phyloP scores from a whole-genome alignment of 1,140 invertebrate genomes.

The Phenacoccus solenopsis region DNA sequence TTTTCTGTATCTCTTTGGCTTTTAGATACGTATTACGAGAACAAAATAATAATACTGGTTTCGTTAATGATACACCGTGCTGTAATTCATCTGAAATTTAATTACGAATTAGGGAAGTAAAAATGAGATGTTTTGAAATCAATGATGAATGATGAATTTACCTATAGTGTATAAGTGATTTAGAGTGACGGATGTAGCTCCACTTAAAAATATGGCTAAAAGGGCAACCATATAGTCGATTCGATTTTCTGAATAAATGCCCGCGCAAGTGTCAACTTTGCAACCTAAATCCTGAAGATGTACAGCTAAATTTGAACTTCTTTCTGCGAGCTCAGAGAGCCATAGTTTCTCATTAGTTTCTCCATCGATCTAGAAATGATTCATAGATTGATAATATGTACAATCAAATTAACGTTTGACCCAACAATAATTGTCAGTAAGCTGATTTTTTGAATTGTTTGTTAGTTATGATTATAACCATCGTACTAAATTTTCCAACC shows the following conservation, averaged over 20 bases:
- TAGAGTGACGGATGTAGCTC: conserved; percentile 43
- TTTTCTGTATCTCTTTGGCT: background rate
- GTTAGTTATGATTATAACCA: no score
- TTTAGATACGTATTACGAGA: background rate
- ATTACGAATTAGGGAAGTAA: background rate
- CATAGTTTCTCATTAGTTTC: background rate
- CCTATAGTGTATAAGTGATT: conserved; percentile 46
- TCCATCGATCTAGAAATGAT: conserved; percentile 4
- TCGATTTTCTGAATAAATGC: conserved; percentile 45
- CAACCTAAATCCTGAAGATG: conserved; percentile 8
- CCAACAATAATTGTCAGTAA: no score
- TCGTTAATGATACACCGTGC: conserved; percentile 5
- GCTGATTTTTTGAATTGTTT: no score
- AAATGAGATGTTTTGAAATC: background rate
- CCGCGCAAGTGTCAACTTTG: conserved; percentile 32
- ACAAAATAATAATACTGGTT: background rate
- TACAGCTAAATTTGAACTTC: conserved; percentile 12
- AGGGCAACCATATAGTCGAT: conserved; percentile 39
- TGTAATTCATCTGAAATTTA: conserved; percentile 20
- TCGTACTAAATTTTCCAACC: no score
- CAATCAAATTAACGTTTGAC: no score
- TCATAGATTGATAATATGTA: no score
- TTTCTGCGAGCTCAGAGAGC: conserved; percentile 4
- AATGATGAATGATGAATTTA: conserved; percentile 23
- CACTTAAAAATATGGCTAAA: conserved; percentile 40